Conservation (phyloP, 2,113 vertebrate species). For the Erinaceus europaeus region DNA sequence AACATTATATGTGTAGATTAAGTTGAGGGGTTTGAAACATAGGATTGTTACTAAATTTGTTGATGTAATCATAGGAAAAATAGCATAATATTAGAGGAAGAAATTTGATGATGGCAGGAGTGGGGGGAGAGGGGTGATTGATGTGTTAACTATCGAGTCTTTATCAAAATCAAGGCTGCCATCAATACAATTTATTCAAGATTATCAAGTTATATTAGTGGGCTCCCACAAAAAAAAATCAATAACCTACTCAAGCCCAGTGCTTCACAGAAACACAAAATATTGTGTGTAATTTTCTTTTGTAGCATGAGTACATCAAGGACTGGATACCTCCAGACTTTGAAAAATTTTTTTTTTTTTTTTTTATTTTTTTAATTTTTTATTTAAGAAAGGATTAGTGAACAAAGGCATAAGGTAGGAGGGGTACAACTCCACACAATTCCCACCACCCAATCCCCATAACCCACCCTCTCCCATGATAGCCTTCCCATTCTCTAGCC, state of each 20-base stretch:
- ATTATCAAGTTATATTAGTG: background rate
- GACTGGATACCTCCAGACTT: conserved; percentile 23
- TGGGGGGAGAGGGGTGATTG: background rate
- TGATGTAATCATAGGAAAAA: background rate
- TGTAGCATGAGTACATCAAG: background rate
- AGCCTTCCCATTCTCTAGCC: no score
- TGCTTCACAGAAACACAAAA: conserved; percentile 30
- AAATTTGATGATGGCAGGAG: background rate
- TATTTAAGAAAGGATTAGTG: no score
- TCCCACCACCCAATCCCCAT: no score
- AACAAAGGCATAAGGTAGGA: no score
- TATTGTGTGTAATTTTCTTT: background rate
- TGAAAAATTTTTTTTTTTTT: no score
- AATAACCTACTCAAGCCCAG: background rate
- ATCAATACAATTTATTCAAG: background rate
- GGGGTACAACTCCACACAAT: no score
- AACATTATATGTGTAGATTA: background rate
- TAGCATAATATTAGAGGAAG: background rate
- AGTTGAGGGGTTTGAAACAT: background rate
- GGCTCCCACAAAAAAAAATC: background rate
- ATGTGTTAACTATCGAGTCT: no score
- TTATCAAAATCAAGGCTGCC: background rate
- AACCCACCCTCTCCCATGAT: no score
- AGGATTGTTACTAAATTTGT: background rate
- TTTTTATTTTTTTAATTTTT: no score